phyloP scores from a whole-genome alignment of 2,888 invertebrate species.

The Pelosia muscerda region DNA sequence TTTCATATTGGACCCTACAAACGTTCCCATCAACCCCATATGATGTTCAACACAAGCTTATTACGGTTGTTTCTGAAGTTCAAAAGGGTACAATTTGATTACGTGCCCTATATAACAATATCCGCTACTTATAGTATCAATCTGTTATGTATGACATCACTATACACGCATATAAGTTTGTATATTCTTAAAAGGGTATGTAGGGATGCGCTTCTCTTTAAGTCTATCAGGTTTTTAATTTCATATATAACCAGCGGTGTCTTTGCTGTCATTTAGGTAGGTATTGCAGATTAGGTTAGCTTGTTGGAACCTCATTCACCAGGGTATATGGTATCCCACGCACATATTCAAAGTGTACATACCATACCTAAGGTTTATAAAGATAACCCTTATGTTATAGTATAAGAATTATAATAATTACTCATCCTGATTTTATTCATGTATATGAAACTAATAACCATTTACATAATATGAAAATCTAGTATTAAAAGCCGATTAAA shows the following conservation, averaged over 20 bases:
- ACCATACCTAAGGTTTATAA: too few relatives aligned
- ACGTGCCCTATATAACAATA: slow-evolving; percentile 13
- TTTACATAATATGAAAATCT: neutral
- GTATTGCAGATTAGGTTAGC: too few relatives aligned
- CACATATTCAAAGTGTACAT: too few relatives aligned
- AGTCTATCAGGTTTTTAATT: neutral
- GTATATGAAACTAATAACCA: too few relatives aligned
- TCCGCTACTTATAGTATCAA: slow-evolving; percentile 11
- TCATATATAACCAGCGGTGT: neutral
- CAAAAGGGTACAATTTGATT: slow-evolving; percentile 16
- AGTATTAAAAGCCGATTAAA: neutral
- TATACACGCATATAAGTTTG: neutral
- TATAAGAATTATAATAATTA: too few relatives aligned
- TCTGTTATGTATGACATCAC: slow-evolving; percentile 1
- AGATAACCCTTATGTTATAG: too few relatives aligned
- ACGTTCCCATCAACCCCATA: slow-evolving; percentile 15
- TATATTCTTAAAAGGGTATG: neutral
- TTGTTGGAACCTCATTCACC: too few relatives aligned
- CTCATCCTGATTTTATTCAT: too few relatives aligned
- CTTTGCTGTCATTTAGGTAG: neutral
- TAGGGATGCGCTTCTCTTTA: neutral
- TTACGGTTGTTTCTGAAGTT: slow-evolving; percentile 13
- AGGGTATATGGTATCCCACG: too few relatives aligned
- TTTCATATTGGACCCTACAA: slow-evolving; percentile 6
- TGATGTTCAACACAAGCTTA: slow-evolving; percentile 16